Base-by-base conservation (phyloP, 1,140 invertebrate species). In the Drosophila azteca region DNA sequence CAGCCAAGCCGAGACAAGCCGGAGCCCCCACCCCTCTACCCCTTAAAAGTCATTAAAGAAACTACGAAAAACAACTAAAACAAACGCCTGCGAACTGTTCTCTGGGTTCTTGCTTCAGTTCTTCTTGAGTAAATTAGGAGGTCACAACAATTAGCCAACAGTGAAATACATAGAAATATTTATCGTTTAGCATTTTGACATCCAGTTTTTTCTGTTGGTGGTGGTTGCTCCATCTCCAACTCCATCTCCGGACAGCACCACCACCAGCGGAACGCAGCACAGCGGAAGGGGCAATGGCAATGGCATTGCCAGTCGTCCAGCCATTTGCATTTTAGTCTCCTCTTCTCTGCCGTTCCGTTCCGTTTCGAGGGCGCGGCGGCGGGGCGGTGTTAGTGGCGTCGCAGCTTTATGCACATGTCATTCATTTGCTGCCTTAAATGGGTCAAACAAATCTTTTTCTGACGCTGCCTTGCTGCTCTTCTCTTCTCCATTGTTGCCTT, bases 111-210 rank as follows among this genome's bases (percentile, higher is more conserved):
- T 39, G 49, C 61, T 64, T 77, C 75, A 59, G 83, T 87, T 88
- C 79, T 88, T 88, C 85, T 88, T 90, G 82, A 91, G 90, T 91
- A 91, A 90, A 91, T 91, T 91, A 91, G 79, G 90, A 91, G 90
- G 90, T 91, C 90, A 91, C 77, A 91, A 77, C 87, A 91, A 91
- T 91, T 91, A 91, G 90, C 90, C 90, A 91, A 90, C 77, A 91
- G 90, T 90, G 82, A 77, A 84, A 77, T 62, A 80, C 66, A 77
- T 64, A 77, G 58, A 77, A 63, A 90, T 81, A 71, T 76, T 84
- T 78, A 64, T 70, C 80, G 75, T 90, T 79, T 87, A 90, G 65
- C 79, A 80, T 87, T 90, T 90, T 90, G 87, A 80, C 87, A 79
- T 75, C 79, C 48, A 74, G 69, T 52, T 51, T 31, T 50, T 63